phyloP scores from a whole-genome alignment of 2,888 invertebrate genomes.

The Eurytoma adleriae region DNA sequence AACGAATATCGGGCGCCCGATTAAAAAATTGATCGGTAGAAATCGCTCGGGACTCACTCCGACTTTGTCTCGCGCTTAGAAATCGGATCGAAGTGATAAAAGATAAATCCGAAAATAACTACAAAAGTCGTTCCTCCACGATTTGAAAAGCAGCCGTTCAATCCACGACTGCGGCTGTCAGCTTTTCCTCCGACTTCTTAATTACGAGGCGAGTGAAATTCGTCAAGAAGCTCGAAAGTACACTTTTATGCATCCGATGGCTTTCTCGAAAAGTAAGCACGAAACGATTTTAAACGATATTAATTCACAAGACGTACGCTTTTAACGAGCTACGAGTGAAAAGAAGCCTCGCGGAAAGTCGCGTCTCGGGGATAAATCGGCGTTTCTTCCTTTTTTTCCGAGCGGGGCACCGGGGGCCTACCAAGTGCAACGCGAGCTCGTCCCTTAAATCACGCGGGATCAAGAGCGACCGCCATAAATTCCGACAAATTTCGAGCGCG shows the following conservation, averaged over 20 bases:
- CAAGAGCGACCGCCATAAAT: constrained; percentile 41
- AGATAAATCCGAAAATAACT: constrained; percentile 3
- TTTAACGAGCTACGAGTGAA: too few relatives aligned
- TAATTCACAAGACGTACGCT: too few relatives aligned
- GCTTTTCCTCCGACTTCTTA: background rate
- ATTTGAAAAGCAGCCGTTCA: too few relatives aligned
- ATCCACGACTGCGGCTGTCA: background rate
- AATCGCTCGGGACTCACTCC: too few relatives aligned
- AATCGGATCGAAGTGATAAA: constrained; percentile 18
- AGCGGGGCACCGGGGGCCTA: background rate
- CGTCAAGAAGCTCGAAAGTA: too few relatives aligned
- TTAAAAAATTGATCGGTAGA: too few relatives aligned
- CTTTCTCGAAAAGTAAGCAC: too few relatives aligned
- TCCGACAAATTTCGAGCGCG: constrained; percentile 39
- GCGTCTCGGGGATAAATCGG: background rate
- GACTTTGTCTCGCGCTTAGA: background rate
- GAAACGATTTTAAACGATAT: too few relatives aligned
- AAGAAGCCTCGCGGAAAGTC: background rate
- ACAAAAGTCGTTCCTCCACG: too few relatives aligned
- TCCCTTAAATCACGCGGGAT: constrained; percentile 47
- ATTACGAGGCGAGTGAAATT: too few relatives aligned
- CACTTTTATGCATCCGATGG: too few relatives aligned
- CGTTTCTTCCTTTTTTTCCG: background rate
- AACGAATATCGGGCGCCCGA: too few relatives aligned
- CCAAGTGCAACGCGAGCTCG: background rate